Conservation (phyloP, 2,797 vertebrate species). For the Cichlasoma orientale region DNA sequence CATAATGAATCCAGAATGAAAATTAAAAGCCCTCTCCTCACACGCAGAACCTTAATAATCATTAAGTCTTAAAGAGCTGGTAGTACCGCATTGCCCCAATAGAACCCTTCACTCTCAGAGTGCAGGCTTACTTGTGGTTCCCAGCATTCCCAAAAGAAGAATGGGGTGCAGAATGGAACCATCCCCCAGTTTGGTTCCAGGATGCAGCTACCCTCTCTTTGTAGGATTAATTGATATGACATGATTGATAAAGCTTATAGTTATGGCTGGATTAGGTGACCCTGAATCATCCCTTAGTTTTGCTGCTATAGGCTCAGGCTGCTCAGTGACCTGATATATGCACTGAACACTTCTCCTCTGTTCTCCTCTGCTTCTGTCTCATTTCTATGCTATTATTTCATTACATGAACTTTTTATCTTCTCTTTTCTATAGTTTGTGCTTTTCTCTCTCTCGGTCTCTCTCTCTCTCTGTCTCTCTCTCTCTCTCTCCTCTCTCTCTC, state of each 20-base stretch:
- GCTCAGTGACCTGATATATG: background rate
- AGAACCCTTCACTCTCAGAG: background rate
- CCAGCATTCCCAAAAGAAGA: background rate
- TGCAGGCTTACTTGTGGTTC: background rate
- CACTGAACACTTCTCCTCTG: too few relatives aligned
- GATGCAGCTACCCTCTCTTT: background rate
- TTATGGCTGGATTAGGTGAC: background rate
- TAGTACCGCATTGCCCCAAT: too few relatives aligned
- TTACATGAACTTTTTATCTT: too few relatives aligned
- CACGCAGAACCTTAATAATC: background rate
- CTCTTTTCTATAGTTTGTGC: too few relatives aligned
- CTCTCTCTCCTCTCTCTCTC: too few relatives aligned
- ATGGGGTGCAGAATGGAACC: accelerated
- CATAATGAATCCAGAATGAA: background rate
- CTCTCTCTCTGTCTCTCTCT: too few relatives aligned
- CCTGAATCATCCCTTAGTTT: background rate
- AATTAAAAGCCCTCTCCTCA: background rate
- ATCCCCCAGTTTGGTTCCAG: background rate
- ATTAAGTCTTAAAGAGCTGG: background rate
- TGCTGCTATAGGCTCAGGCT: background rate
- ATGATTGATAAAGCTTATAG: background rate
- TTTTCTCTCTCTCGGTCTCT: too few relatives aligned
- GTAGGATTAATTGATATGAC: background rate
- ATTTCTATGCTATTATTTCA: too few relatives aligned
- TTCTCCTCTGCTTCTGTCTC: too few relatives aligned